phyloP scores from a whole-genome alignment of 2,797 vertebrate species.

The Ispidina picta region DNA sequence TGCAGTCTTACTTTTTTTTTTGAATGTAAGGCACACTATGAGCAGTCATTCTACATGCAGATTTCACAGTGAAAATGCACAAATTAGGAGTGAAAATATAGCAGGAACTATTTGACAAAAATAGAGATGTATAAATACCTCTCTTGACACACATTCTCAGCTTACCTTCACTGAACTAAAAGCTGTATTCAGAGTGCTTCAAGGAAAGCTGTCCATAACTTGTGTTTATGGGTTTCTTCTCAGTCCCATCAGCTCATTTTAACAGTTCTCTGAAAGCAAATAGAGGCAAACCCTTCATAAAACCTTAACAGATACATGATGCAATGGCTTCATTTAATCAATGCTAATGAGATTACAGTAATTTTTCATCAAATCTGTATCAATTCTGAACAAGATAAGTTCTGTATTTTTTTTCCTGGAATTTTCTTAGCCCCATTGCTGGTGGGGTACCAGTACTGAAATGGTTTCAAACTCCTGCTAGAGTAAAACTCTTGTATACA shows the following conservation, averaged over 20 bases:
- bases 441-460: not conserved
- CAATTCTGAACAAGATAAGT: not conserved
- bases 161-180: not conserved
- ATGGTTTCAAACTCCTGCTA: not conserved
- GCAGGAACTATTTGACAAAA: not conserved
- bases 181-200: not conserved
- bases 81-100: conserved; percentile 1
- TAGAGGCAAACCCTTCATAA: not conserved
- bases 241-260: not conserved
- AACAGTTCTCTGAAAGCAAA: not conserved
- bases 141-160: not conserved
- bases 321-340: not conserved
- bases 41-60: not conserved
- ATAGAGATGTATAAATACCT: not conserved
- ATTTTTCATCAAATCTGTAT: not conserved
- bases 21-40: not conserved
- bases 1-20: not conserved
- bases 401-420: not conserved
- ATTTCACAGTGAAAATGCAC: not conserved
- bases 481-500: not conserved
- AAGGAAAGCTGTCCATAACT: not conserved
- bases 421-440: not conserved
- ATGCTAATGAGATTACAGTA: not conserved
- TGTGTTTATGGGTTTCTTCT: not conserved
- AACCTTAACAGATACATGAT: not conserved